Base-by-base conservation (phyloP, 2,888 invertebrate genomes). In the Leucoma salicis region DNA sequence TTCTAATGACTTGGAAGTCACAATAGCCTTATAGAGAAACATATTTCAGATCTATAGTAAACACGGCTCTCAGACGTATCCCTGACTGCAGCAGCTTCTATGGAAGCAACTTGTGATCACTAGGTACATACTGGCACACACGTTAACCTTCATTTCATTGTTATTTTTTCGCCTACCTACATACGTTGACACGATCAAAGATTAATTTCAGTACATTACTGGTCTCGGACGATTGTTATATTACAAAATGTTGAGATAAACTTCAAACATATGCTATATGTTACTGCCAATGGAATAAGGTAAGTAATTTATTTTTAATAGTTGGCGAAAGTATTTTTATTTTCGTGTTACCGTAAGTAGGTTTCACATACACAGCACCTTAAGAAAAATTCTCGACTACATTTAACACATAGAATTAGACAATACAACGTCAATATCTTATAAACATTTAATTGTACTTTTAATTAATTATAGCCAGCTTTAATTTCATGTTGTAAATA, bases 361-460 rank as follows among this genome's bases (percentile, higher is more conserved):
- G 27, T 48, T 39, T 39, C 46, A 55, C 21, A 47, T 47, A 50
- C 42, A 58, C 55, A 67, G 68, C 70, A 71, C 70, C 71, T 55
- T 64, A 65, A 24, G 36, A 63, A 59, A 60, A 57, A 54, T 51
- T 42, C 44, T 53, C 48, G 46, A 54, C 57, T 47, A 55, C 39
- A 54, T 10, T 27, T 11, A 13, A 25, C 49, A 60, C 49, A 49
- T 55, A 57, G 41, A 61, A 57, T 60, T 51, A 53, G 53, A 63
- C 55, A 72, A 74, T 73, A 73, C 70, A 70, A 66, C 53, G 66
- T 54, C 56, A 60, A 66, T 55, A 57, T 63, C 65, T 69, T 70
- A 67, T 63, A 68, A 66, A 62, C 49, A 68, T 56, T 71, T 78
- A 78, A 69, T 82, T 83, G 83, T 83, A 83, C 83, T 83, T 70